Base-by-base conservation (phyloP, 1,140 invertebrate species). In the Contarinia nasturtii region DNA sequence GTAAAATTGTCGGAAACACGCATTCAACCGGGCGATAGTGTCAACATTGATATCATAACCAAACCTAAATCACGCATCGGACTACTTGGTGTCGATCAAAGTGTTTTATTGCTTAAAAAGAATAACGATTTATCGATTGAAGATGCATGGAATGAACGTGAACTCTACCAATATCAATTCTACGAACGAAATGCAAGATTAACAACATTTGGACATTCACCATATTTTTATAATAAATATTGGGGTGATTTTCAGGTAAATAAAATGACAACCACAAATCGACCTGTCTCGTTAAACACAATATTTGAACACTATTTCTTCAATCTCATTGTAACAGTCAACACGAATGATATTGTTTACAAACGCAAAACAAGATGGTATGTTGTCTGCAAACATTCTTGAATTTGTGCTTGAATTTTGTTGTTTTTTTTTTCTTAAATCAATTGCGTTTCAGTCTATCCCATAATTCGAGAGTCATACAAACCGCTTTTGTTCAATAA, bases 61-160 rank as follows among this genome's bases (percentile, higher is more conserved):
- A 81, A 80, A 61, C 80, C 86, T 1, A 80, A 88, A 57, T 91
- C 89, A 1, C 82, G 79, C 55, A 76, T 95, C 48, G 86, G 85
- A 37, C 59, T 95, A 7, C 66, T 92, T 47, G 89, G 58, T 1
- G 76, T 95, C 7, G 90, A 95, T 66, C 85, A 93, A 61, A 85
- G 85, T 66, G 82, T 90, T 1, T 57, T 86, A 2, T 55, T 87
- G 3, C 66, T 94, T 0, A 82, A 80, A 57, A 40, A n/a, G 7
- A 72, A 71, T 49, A 78, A 79, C 50, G 77, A 79, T 60, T 65
- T 80, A 5, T 54, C 46, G 5, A 52, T 53, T 2, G 53, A 59
- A 27, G 46, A 54, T 17, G 54, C 70, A 2, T 57, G 62, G 10
- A 53, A 63, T 10, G 65, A 65, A 46, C 53, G 62, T 7, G 37